phyloP scores from a whole-genome alignment of 2,797 vertebrate species.

The Falco berigora region DNA sequence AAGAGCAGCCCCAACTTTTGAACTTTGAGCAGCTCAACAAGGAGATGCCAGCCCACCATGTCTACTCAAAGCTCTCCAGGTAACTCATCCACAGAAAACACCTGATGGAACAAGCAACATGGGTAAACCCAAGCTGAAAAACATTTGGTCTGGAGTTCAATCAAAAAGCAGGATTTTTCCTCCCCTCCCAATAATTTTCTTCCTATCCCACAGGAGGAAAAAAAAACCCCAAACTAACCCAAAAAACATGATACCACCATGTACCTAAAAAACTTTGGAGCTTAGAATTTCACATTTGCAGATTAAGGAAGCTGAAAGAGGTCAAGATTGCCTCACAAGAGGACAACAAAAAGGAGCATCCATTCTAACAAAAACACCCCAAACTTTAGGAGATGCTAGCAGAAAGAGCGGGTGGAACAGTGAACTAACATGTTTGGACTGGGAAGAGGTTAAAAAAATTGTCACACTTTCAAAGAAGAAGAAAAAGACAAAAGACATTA shows the following conservation, averaged over 20 bases:
- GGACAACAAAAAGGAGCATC: not conserved
- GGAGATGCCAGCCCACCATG: not conserved
- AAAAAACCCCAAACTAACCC: not conserved
- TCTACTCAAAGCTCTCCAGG: not conserved
- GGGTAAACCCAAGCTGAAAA: not conserved
- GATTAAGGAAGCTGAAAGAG: not conserved
- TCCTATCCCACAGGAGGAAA: not conserved
- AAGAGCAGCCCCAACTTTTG: not conserved
- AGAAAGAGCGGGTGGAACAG: not conserved
- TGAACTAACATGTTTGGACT: not conserved
- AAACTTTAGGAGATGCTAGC: not conserved
- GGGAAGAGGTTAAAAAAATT: slow-evolving; percentile 24
- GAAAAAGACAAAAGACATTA: slow-evolving; percentile 50
- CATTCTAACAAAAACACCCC: not conserved
- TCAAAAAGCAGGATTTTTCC: not conserved
- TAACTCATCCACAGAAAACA: not conserved
- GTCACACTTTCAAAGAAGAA: slow-evolving; percentile 52
- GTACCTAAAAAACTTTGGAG: not conserved
- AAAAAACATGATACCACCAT: too few relatives aligned
- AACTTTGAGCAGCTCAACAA: not conserved
- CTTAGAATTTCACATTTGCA: not conserved
- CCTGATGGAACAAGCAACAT: not conserved
- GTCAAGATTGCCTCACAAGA: not conserved
- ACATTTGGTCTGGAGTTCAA: not conserved
- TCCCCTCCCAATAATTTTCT: not conserved